phyloP scores from a whole-genome alignment of 1,140 invertebrate species.

The Drosophila murphyi region DNA sequence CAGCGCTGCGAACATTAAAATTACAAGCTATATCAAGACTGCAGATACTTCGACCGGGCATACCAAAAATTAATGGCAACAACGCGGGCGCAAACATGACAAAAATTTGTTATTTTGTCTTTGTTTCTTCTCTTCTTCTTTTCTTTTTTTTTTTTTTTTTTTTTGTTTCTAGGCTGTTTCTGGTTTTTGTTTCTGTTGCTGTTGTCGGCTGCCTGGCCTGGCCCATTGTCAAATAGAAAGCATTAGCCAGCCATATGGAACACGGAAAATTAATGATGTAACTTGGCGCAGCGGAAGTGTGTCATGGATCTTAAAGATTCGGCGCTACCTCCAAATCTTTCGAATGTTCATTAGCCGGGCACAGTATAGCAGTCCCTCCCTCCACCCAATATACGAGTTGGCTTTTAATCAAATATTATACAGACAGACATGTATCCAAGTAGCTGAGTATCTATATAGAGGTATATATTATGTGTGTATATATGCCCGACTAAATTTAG shows the following conservation, averaged over 20 bases:
- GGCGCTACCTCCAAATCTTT: slow-evolving; percentile 31
- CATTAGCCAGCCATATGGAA: slow-evolving; percentile 58
- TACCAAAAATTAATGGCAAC: slow-evolving; percentile 74
- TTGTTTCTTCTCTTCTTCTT: slow-evolving; percentile 10
- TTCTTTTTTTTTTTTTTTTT: no score
- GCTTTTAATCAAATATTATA: slow-evolving; percentile 59
- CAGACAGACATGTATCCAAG: slow-evolving; percentile 8
- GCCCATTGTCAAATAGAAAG: slow-evolving; percentile 67
- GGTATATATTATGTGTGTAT: slow-evolving; percentile 42
- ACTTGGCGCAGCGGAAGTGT: slow-evolving; percentile 69
- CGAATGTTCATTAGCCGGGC: slow-evolving; percentile 60
- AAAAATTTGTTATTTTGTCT: slow-evolving; percentile 59
- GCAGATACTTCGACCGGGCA: slow-evolving; percentile 25
- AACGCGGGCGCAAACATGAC: slow-evolving; percentile 70
- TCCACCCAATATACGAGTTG: slow-evolving; percentile 1
- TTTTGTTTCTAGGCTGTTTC: slow-evolving; percentile 2
- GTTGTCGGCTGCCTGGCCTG: slow-evolving; percentile 29
- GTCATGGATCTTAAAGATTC: slow-evolving; percentile 66
- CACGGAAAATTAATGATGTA: slow-evolving; percentile 79
- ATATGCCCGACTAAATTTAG: slow-evolving; percentile 42
- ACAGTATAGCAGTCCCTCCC: slow-evolving; percentile 32
- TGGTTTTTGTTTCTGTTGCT: not conserved
- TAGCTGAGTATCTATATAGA: slow-evolving; percentile 16
- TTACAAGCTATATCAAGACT: slow-evolving; percentile 74
- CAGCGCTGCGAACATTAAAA: slow-evolving; percentile 78